phyloP scores from a whole-genome alignment of 53 echinoderm and acorn worm genomes.

The Antedon mediterranea region DNA sequence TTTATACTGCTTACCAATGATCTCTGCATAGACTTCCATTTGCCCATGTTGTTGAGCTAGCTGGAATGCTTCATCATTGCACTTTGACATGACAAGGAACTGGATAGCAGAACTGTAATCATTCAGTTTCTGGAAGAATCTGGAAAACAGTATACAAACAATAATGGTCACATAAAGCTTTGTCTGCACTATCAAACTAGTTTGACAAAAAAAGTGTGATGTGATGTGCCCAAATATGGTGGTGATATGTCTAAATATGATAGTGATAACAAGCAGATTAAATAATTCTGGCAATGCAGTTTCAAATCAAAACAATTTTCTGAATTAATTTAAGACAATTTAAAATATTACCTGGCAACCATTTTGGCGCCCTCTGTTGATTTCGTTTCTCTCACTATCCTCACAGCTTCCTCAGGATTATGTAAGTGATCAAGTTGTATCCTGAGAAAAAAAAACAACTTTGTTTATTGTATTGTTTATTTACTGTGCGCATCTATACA shows the following conservation, averaged over 20 bases:
- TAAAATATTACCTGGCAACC: slow-evolving; percentile 97
- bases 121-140: slow-evolving; percentile 99
- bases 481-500: background rate
- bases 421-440: slow-evolving; percentile 75
- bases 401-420: slow-evolving; percentile 95
- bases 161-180: too few relatives aligned
- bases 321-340: too few relatives aligned
- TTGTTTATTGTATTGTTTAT: too few relatives aligned
- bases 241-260: too few relatives aligned
- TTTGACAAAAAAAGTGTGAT: too few relatives aligned
- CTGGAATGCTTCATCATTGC: slow-evolving; percentile 97
- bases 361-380: slow-evolving; percentile 97
- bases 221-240: too few relatives aligned
- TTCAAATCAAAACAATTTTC: too few relatives aligned
- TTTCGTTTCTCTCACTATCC: slow-evolving; percentile 72
- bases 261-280: too few relatives aligned
- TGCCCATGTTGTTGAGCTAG: slow-evolving; percentile 94
- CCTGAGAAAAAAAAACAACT: slow-evolving; percentile 20
- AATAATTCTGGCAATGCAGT: too few relatives aligned
- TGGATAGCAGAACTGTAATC: slow-evolving; percentile 94
- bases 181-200: too few relatives aligned
- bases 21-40: slow-evolving; percentile 98
- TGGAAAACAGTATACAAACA: too few relatives aligned
- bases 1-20: slow-evolving; percentile 57
- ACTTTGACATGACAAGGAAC: slow-evolving; percentile 98